Conservation (phyloP, 2,113 vertebrate genomes). For the Passerina amoena region DNA sequence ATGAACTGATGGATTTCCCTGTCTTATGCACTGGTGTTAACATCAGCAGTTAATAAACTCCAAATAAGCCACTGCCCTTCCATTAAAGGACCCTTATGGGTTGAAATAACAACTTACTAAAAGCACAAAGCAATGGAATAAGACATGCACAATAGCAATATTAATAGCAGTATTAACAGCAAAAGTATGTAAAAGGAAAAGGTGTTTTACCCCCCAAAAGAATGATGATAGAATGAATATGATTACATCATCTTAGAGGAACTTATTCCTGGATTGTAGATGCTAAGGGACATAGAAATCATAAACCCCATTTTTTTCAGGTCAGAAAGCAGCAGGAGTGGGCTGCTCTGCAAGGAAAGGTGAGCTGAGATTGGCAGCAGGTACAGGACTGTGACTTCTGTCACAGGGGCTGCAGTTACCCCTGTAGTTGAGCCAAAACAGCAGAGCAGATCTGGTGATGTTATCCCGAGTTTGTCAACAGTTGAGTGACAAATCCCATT, state of each 20-base stretch:
- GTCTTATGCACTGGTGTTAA: background rate
- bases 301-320: background rate
- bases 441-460: background rate
- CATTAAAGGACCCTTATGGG: too few species aligned
- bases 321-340: background rate
- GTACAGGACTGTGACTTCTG: background rate
- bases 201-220: background rate
- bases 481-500: background rate
- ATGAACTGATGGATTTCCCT: background rate
- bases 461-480: background rate
- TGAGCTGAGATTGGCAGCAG: background rate
- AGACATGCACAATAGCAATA: background rate
- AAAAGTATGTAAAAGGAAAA: background rate
- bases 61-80: background rate
- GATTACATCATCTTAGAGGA: background rate
- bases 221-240: background rate
- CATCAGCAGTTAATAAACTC: background rate
- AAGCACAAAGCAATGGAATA: background rate
- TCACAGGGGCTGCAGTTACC: background rate
- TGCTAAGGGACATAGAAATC: background rate
- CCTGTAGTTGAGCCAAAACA: background rate
- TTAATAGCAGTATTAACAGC: background rate
- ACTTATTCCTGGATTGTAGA: background rate
- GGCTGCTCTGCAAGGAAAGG: background rate
- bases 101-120: background rate